phyloP scores from a whole-genome alignment of 2,113 vertebrate species.

The Thryonomys swinderianus region DNA sequence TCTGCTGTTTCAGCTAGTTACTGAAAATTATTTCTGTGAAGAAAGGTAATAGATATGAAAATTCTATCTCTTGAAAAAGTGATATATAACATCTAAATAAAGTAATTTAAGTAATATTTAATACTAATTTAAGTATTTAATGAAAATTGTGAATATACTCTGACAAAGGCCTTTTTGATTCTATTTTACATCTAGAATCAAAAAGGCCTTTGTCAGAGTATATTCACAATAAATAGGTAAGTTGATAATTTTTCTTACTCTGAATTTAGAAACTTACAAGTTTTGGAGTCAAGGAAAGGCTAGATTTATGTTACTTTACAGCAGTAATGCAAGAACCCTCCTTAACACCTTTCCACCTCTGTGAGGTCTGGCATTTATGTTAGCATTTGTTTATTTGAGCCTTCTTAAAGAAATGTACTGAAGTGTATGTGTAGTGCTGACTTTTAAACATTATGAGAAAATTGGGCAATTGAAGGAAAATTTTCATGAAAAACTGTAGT shows the following conservation, averaged over 20 bases:
- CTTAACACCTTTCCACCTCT: neutral
- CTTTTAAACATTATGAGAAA: conserved; percentile 3
- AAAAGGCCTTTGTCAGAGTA: neutral
- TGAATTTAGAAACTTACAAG: neutral
- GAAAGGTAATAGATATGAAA: conserved; percentile 17
- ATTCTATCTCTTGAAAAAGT: neutral
- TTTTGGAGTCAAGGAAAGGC: neutral
- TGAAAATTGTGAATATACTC: too few relatives aligned
- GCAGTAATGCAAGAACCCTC: neutral
- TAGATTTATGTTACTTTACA: neutral
- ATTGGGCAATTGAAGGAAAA: neutral
- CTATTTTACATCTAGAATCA: too few relatives aligned
- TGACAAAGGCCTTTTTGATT: too few relatives aligned
- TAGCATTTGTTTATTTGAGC: neutral
- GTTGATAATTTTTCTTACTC: conserved; percentile 33
- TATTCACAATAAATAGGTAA: neutral
- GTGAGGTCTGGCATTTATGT: neutral
- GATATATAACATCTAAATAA: conserved; percentile 17
- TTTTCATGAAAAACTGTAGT: neutral
- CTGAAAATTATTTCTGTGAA: neutral
- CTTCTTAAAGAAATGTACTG: neutral
- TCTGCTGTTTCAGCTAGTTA: neutral
- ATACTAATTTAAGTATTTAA: neutral
- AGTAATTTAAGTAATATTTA: neutral
- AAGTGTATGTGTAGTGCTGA: neutral